These are phyloP conservation scores for Bombyx mandarina DNA, from an alignment of 1,140 invertebrate genomes.

Conservation along the genomic window DNA sequence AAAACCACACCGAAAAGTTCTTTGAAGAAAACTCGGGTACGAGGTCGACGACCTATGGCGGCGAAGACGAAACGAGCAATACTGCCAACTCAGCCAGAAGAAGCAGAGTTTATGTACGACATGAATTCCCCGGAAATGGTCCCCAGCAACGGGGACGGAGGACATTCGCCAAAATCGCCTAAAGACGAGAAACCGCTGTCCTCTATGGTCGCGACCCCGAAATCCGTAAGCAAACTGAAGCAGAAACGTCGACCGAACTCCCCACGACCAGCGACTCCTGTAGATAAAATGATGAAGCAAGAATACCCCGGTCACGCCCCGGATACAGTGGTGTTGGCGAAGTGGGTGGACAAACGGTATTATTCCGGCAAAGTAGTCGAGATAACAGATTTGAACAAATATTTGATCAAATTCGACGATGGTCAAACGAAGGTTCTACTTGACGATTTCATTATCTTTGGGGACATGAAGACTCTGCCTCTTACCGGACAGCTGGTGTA, in stretches of 20 bases:
- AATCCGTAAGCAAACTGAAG: constrained; percentile 55
- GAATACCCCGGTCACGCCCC: constrained; percentile 55
- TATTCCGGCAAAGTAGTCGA: constrained; percentile 72
- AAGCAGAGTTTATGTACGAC: constrained; percentile 50
- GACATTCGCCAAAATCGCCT: constrained; percentile 36
- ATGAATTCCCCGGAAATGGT: constrained; percentile 70
- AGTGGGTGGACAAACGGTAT: constrained; percentile 76
- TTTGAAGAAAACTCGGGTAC: constrained; percentile 55
- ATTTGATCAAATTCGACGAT: constrained; percentile 74
- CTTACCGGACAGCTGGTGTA: constrained; percentile 65
- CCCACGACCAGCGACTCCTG: constrained; percentile 51
- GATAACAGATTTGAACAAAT: constrained; percentile 71
- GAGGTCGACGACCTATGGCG: constrained; percentile 49
- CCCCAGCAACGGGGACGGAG: constrained; percentile 50
- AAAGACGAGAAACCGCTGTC: constrained; percentile 54
- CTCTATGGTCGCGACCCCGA: constrained; percentile 45
- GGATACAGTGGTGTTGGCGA: constrained; percentile 72
- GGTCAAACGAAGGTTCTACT: constrained; percentile 71
- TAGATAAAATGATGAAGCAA: constrained; percentile 46
- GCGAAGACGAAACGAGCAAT: constrained; percentile 60
- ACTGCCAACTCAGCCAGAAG: constrained; percentile 57
- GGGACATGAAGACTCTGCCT: constrained; percentile 61
- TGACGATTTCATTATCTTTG: constrained; percentile 74
- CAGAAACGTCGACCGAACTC: constrained; percentile 52
- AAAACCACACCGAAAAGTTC: constrained; percentile 66